Conservation (phyloP, 2,888 invertebrate species). For the Rapana venosa region DNA sequence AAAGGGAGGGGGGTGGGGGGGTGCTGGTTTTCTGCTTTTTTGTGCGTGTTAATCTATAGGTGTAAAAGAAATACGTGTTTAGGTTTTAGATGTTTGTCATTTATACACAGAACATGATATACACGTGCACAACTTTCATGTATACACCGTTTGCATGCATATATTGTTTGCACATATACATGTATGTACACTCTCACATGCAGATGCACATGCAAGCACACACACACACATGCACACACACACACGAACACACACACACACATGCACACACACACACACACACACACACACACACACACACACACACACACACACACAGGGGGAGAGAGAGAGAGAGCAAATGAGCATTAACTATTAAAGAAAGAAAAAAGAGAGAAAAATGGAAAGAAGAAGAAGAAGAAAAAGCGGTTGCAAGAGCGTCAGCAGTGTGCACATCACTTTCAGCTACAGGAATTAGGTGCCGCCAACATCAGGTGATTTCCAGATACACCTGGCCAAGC, state of each 20-base stretch:
- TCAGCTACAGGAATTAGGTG: neutral
- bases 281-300: too few species aligned
- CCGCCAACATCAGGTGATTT: constrained; percentile 13
- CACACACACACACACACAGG: too few species aligned
- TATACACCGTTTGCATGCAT: neutral
- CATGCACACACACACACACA: too few species aligned
- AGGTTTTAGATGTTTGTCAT: too few species aligned
- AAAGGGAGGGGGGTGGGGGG: too few species aligned
- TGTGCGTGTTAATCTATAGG: too few species aligned
- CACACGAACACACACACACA: too few species aligned
- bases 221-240: too few species aligned
- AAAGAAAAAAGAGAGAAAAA: neutral
- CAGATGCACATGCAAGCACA: neutral
- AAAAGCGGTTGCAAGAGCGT: neutral
- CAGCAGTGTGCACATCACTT: neutral
- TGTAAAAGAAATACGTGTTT: too few species aligned
- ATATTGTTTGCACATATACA: neutral
- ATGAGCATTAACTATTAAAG: neutral
- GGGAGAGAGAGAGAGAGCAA: neutral
- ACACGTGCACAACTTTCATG: too few species aligned
- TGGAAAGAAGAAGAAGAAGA: neutral
- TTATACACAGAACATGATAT: too few species aligned
- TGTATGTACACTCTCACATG: neutral
- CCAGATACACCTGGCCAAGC: constrained; percentile 2
- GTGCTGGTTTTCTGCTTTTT: too few species aligned